phyloP scores from a whole-genome alignment of 1,140 invertebrate species.

The Drosophila repletoides region DNA sequence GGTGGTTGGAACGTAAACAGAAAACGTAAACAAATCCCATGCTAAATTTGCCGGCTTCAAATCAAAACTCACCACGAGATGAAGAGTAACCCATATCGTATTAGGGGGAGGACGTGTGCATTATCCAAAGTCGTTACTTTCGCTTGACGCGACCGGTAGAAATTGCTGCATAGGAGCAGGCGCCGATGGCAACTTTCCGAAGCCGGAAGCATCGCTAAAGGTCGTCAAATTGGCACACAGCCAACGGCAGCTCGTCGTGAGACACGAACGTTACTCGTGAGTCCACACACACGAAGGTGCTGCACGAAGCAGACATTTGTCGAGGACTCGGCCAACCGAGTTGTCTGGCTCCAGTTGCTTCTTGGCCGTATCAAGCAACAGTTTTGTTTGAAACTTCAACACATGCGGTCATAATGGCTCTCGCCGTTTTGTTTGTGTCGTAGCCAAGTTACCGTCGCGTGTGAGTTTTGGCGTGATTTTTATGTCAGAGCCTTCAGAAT shows the following conservation, averaged over 20 bases:
- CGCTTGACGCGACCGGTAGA: background rate
- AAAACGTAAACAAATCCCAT: slow-evolving; percentile 61
- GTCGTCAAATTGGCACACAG: slow-evolving; percentile 52
- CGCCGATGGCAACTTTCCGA: slow-evolving; percentile 58
- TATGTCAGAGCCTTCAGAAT: background rate
- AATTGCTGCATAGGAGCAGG: slow-evolving; percentile 40
- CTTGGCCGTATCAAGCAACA: slow-evolving; percentile 48
- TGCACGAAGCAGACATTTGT: background rate
- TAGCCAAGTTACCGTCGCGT: slow-evolving; percentile 27
- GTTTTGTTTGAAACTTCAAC: slow-evolving; percentile 77
- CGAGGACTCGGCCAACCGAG: background rate
- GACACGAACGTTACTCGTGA: slow-evolving; percentile 1
- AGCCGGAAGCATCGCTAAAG: slow-evolving; percentile 25
- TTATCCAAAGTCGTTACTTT: background rate
- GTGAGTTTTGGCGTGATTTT: slow-evolving; percentile 37
- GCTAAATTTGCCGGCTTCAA: slow-evolving; percentile 19
- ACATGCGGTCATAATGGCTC: slow-evolving; percentile 59
- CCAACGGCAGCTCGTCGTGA: slow-evolving; percentile 55
- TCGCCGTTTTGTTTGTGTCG: background rate
- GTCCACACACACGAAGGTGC: background rate
- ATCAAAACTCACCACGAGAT: slow-evolving; percentile 37
- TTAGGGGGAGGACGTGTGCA: background rate
- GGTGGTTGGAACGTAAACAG: slow-evolving; percentile 59
- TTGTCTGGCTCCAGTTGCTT: slow-evolving; percentile 16
- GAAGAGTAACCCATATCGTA: background rate